These are phyloP conservation scores for Periparus ater DNA, from an alignment of 2,797 vertebrate genomes.

Conservation along the genomic window DNA sequence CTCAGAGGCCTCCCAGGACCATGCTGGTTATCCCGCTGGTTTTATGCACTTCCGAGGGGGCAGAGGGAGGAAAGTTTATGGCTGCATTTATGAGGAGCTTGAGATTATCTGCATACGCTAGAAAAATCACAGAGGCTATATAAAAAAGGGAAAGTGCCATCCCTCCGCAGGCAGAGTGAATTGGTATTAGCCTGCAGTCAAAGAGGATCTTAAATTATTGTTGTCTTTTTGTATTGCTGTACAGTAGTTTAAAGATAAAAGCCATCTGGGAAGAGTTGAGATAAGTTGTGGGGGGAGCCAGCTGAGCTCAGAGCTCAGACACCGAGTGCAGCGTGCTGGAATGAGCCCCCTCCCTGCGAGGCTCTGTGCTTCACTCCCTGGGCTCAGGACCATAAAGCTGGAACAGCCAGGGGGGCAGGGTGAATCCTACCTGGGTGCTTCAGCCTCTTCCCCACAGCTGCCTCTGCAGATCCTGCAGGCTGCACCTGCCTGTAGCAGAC, in stretches of 20 bases:
- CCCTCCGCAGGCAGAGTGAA: neutral
- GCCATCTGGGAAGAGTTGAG: slow-evolving; percentile 47
- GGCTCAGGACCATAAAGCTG: neutral
- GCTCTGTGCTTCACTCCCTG: neutral
- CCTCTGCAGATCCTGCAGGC: neutral
- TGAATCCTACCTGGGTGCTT: neutral
- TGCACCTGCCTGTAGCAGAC: neutral
- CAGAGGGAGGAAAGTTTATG: slow-evolving; percentile 45
- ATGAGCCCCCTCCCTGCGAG: neutral
- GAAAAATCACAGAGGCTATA: slow-evolving; percentile 25
- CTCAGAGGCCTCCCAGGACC: neutral
- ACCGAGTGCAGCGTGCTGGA: neutral
- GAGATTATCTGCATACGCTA: slow-evolving; percentile 54
- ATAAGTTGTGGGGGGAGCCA: slow-evolving; percentile 21
- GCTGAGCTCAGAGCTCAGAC: neutral
- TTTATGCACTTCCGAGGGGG: neutral
- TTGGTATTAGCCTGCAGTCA: slow-evolving; percentile 46
- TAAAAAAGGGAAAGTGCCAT: slow-evolving; percentile 39
- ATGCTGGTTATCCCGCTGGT: neutral
- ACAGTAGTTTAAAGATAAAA: slow-evolving; percentile 52
- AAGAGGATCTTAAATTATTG: slow-evolving; percentile 59
- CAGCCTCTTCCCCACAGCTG: neutral
- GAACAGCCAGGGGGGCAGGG: neutral
- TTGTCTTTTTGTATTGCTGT: slow-evolving; percentile 45
- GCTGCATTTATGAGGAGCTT: slow-evolving; percentile 35